Conservation (phyloP, 2,888 invertebrate species). For the Nomada fabriciana region DNA sequence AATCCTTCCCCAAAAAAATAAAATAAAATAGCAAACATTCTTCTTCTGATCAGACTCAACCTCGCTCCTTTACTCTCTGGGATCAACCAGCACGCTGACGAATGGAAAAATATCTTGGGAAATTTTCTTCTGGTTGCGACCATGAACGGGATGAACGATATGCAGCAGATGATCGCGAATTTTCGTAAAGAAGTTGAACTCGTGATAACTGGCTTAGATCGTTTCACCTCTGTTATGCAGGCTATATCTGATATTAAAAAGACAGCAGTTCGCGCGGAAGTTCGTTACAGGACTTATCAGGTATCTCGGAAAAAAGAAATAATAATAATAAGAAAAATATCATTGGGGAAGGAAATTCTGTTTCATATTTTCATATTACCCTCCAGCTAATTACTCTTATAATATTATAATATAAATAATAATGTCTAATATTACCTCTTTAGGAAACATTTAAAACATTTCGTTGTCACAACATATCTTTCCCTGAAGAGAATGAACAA, state of each 20-base stretch:
- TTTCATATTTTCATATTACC: not conserved
- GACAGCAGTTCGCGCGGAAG: slow-evolving; percentile 91
- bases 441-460: slow-evolving; percentile 92
- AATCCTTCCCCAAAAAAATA: not conserved
- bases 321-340: not conserved
- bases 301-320: slow-evolving; percentile 58
- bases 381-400: no score
- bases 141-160: slow-evolving; percentile 88
- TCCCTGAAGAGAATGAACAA: slow-evolving; percentile 86
- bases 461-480: slow-evolving; percentile 89
- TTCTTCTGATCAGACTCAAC: slow-evolving; percentile 86
- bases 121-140: slow-evolving; percentile 89
- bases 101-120: slow-evolving; percentile 93
- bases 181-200: slow-evolving; percentile 89
- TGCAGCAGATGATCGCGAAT: slow-evolving; percentile 89
- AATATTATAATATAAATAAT: not conserved
- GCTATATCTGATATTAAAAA: slow-evolving; percentile 91
- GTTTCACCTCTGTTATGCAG: slow-evolving; percentile 94
- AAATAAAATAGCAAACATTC: not conserved
- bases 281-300: slow-evolving; percentile 87
- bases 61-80: slow-evolving; percentile 89
- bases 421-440: slow-evolving; percentile 48
- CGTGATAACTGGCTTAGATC: slow-evolving; percentile 91
- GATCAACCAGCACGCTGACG: slow-evolving; percentile 90
- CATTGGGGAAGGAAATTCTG: not conserved